Evolutionary conservation across 2,888 invertebrate genomes (phyloP), one percentile per base, ranked within the genome.

Genomic region (Xestobium rufovillosum): DNA sequence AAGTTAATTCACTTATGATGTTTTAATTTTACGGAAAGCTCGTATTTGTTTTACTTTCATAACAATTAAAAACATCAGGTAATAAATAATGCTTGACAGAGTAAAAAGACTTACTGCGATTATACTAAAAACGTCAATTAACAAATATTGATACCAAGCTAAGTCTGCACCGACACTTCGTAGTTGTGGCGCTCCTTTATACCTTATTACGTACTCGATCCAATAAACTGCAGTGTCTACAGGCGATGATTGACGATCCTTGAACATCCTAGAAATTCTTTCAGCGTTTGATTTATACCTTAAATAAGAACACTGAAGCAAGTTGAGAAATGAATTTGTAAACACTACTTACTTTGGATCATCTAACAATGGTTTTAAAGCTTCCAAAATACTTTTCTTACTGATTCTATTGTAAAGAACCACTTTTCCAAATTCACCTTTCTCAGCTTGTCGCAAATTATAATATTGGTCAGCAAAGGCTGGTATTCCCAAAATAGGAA

Each of bases 391-490:
- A 3, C 16, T 11, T 4, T 46, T 46, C 29, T 44, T 42, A 4
- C 44, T 51, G 11, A 55, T 13, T 6, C 46, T 44, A 3, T 40
- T 12, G 10, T 46, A 43, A 32, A 50, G 44, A 11, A 55, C 23
- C 9, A 27, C 35, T 2, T 44, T 15, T 4, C 47, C 55, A 29
- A 46, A 43, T 13, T 56, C 57, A 3, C 44, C 35, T 9, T 44
- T 34, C 16, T 49, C 48, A 3, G 52, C 48, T 32, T 51, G 49
- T n/a, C 31, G 32, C 40, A 54, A 44, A 38, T 58, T 59, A 10
- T 44, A 19, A 13, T 44, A 41, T 35, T 60, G 57, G 38, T 60
- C 59, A 0, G 38, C 45, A 23, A 51, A 51, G 9, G 59, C 40
- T 3, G 59, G 60, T 4, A 60, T 47, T 3, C 54, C 38, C 11